These are phyloP conservation scores for Folsomia candida DNA, from an alignment of 2,888 invertebrate genomes.

Conservation along the genomic window DNA sequence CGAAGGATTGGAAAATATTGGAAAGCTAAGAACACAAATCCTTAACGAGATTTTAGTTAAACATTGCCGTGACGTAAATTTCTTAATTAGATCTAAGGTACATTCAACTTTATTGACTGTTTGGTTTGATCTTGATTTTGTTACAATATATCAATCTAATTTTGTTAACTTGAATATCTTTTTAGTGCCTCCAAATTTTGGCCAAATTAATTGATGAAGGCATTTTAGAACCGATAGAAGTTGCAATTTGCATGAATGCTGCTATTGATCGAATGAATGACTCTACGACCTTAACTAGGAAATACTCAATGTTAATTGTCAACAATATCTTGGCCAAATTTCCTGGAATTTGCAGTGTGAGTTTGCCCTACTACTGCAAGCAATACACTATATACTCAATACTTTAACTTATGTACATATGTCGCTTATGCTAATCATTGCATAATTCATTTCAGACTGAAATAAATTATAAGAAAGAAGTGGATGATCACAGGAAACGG, in stretches of 20 bases:
- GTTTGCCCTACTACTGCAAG: no score
- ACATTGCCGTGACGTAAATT: neutral
- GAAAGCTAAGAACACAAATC: neutral
- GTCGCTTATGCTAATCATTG: no score
- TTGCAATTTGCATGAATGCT: neutral
- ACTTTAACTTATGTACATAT: no score
- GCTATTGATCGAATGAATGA: neutral
- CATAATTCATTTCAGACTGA: neutral
- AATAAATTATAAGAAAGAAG: neutral
- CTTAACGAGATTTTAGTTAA: neutral
- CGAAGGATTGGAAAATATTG: neutral
- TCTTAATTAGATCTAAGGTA: neutral
- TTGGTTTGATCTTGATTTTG: no score
- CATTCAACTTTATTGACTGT: no score
- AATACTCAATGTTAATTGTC: neutral
- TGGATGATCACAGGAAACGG: neutral
- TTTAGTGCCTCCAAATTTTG: no score
- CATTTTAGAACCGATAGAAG: neutral
- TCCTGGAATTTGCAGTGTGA: neutral
- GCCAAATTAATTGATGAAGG: neutral
- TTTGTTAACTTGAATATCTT: no score
- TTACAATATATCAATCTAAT: no score
- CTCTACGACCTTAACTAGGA: neutral
- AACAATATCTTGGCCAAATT: neutral
- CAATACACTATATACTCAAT: no score